phyloP scores from a whole-genome alignment of 2,113 vertebrate species.

The Lanius ludovicianus region DNA sequence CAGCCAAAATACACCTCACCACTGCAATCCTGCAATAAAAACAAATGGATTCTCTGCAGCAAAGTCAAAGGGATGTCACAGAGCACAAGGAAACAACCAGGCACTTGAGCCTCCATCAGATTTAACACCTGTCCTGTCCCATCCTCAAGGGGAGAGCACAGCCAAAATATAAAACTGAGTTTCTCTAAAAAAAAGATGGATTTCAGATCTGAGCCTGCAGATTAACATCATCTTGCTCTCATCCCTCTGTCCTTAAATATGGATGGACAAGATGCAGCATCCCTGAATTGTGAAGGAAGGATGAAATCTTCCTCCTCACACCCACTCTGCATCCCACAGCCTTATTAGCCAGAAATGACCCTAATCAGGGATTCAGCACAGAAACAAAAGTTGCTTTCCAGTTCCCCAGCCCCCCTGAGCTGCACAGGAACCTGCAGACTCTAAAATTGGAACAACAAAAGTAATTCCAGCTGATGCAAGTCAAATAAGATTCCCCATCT shows the following conservation, averaged over 20 bases:
- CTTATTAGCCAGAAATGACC: neutral
- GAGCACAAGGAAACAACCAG: neutral
- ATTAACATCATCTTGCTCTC: neutral
- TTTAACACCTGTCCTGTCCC: neutral
- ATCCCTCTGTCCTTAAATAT: fast-evolving
- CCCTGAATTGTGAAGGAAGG: neutral
- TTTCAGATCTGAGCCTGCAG: neutral
- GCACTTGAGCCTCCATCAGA: neutral
- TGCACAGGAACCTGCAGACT: neutral
- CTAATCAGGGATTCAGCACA: neutral
- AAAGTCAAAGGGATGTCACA: neutral
- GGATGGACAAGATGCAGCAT: neutral
- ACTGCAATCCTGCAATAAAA: neutral
- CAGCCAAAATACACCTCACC: neutral
- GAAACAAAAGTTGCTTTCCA: neutral
- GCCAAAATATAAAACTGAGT: neutral
- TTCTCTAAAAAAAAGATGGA: neutral
- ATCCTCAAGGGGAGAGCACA: neutral
- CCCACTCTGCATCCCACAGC: neutral
- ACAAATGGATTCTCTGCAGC: neutral
- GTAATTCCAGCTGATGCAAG: conserved; percentile 49
- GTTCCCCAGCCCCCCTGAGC: neutral
- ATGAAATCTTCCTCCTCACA: neutral
- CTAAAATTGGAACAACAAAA: neutral
- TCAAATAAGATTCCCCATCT: conserved; percentile 23